These are phyloP conservation scores for Syndactyla subalaris DNA, from an alignment of 2,797 vertebrate species.

Conservation along the genomic window DNA sequence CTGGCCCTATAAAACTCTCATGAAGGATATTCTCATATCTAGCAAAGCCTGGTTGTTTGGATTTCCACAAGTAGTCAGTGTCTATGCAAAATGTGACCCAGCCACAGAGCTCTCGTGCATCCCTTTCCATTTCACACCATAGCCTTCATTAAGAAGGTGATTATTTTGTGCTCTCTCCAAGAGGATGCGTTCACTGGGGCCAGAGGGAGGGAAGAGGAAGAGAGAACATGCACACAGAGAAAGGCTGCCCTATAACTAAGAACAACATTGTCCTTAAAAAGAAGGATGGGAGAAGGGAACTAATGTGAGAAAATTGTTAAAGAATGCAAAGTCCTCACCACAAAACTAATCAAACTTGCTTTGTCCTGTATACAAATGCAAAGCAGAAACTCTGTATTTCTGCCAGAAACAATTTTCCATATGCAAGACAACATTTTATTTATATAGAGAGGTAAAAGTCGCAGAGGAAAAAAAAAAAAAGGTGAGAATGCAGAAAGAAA, in stretches of 20 bases:
- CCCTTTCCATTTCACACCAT: neutral
- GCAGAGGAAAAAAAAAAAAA: neutral
- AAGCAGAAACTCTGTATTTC: neutral
- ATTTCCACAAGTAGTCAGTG: neutral
- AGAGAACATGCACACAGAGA: neutral
- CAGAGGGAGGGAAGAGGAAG: neutral
- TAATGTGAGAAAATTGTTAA: neutral
- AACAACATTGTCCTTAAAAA: neutral
- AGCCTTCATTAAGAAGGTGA: neutral
- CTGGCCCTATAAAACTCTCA: neutral
- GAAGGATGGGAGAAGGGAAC: neutral
- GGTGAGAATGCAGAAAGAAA: constrained; percentile 60
- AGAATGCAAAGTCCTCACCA: neutral
- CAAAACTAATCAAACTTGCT: neutral
- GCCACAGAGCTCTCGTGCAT: neutral
- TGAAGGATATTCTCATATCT: neutral
- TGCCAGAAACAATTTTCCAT: constrained; percentile 2
- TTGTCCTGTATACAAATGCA: neutral
- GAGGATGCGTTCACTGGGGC: neutral
- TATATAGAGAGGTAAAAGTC: constrained; percentile 44
- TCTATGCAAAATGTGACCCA: neutral
- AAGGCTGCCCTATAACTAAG: neutral
- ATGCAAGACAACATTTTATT: neutral
- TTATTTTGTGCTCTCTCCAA: neutral
- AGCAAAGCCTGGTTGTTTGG: neutral